Percentiles rank a stretch among this genome's conserved stretches.
These are phyloP conservation scores for Oncopeltus fasciatus DNA, from an alignment of 1,140 invertebrate species.

Conservation along the genomic window DNA sequence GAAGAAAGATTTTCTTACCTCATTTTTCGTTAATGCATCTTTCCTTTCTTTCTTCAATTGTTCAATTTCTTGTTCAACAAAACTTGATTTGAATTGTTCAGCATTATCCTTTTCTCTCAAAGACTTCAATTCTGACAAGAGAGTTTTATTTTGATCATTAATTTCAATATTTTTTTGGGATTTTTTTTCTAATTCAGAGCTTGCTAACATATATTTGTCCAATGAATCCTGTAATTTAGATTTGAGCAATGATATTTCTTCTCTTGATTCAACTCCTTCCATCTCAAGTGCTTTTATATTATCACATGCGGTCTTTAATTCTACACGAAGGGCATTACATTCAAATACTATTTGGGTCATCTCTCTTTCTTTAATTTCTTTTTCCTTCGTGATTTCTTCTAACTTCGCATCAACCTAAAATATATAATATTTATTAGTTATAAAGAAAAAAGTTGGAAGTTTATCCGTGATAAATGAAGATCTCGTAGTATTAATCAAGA, in stretches of 20 bases:
- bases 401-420: background rate
- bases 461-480: no score
- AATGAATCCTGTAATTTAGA: background rate
- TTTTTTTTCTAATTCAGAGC: background rate
- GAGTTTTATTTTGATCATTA: background rate
- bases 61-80: constrained; percentile 7
- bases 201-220: background rate
- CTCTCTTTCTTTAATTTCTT: constrained; percentile 21
- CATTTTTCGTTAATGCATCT: constrained; percentile 1
- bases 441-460: no score
- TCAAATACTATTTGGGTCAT: constrained; percentile 22
- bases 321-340: constrained; percentile 5
- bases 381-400: constrained; percentile 14
- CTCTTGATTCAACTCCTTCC: no score
- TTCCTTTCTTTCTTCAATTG: constrained; percentile 1
- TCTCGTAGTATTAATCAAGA: no score
- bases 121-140: constrained; percentile 8
- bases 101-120: constrained; percentile 6
- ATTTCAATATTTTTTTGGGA: background rate
- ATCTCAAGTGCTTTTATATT: no score
- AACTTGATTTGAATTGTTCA: background rate
- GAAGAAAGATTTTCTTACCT: background rate
- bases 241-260: constrained; percentile 1
- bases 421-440: background rate
- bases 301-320: constrained; percentile 13